Evolutionary conservation across 2,113 vertebrate genomes (phyloP), one percentile per base, ranked within the genome.

Genomic region (Mustela nigripes): DNA sequence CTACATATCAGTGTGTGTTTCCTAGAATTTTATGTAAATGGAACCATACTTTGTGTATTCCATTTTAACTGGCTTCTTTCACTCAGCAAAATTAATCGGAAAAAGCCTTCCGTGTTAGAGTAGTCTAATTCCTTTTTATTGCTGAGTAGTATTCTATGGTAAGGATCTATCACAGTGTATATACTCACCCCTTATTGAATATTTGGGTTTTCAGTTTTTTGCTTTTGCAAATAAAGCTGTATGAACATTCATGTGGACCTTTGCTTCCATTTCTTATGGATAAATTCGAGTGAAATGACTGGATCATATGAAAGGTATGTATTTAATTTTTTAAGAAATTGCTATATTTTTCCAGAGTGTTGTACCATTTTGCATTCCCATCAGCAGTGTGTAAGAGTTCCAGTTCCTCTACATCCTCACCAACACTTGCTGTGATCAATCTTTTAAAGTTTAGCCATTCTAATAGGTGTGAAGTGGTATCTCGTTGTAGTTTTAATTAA

Each of bases 191-290:
- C 11, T 73, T 94, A 42, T 9, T 50, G 15, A 89, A 80, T 63
- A 79, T n/a, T 58, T 69, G 26, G 22, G 6, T 87, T 87, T 91
- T n/a, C 21, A 14, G 21, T 45, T 90, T 58, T 12, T 10, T 12
- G 31, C 39, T 74, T 11, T 69, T 82, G 22, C 9, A 58, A 63
- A 73, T 85, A 82, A 81, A 93, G 5, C 26, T 78, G 31, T 36
- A 36, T 36, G 36, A 36, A 36, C 42, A 53, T 50, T 87, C 50
- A 76, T 24, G 28, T 62, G 21, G n/a, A 62, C 24, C 80, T 79
- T 63, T 42, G 31, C 56, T 95, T 95, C 94, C 31, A 82, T 94
- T 90, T 94, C 89, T 92, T 39, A 69, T 74, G 33, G 19, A 96
- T 94, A 91, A 91, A 74, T 87, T 67, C 1, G 16, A 78, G 18